Evolutionary conservation across 2,888 invertebrate species (phyloP).

Genomic region (Cotesia congregata): DNA sequence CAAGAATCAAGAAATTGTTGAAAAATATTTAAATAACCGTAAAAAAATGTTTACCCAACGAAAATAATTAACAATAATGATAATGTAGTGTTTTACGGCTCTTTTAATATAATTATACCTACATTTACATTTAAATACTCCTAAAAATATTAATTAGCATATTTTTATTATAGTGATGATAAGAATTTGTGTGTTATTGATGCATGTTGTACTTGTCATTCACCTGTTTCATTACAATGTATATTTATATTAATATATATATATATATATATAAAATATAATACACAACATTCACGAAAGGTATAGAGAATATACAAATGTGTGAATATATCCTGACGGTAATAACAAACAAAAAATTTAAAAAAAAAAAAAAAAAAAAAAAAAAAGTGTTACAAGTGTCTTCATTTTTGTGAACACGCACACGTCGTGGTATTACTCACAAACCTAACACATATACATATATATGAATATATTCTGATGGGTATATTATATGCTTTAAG

Average conservation of each 20-base stretch:
- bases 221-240: neutral
- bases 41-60: neutral
- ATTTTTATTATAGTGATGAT: neutral
- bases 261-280: neutral
- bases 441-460: neutral
- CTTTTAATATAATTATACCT: neutral
- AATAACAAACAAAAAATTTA: neutral
- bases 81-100: neutral
- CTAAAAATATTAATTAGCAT: neutral
- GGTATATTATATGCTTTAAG: constrained; percentile 57
- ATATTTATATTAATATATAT: neutral
- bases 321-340: neutral
- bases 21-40: constrained; percentile 2
- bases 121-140: neutral
- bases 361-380: constrained; percentile 28
- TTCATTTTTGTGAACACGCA: neutral
- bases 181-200: neutral
- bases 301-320: neutral
- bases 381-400: constrained; percentile 22
- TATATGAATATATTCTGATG: neutral
- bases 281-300: neutral
- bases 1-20: neutral
- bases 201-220: neutral
- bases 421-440: neutral
- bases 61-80: neutral